Evolutionary conservation across 2,797 vertebrate genomes (phyloP).

Genomic region (Onychomys leucogaster): DNA sequence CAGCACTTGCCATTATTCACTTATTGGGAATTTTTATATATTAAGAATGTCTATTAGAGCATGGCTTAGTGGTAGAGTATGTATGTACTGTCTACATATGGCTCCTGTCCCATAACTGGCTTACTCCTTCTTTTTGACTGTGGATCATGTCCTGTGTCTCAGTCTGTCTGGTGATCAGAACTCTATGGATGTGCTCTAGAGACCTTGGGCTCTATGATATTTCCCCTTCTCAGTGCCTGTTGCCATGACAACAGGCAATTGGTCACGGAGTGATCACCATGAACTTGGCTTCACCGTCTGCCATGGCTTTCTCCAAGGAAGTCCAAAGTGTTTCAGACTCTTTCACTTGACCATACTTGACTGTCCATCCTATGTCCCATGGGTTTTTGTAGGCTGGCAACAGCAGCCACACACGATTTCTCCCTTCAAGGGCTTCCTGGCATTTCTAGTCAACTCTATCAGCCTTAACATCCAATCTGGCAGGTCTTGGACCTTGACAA

Average conservation of each 20-base stretch:
- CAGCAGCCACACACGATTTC: neutral
- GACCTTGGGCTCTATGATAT: neutral
- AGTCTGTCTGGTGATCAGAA: neutral
- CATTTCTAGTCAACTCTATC: neutral
- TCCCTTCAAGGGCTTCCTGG: neutral
- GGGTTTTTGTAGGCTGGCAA: neutral
- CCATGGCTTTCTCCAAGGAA: neutral
- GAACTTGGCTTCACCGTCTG: neutral
- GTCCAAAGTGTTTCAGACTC: neutral
- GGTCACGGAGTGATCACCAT: neutral
- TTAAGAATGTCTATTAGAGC: neutral
- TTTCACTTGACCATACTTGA: neutral
- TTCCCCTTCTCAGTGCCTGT: no score
- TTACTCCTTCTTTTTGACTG: neutral
- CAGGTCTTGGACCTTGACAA: neutral
- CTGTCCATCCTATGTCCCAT: neutral
- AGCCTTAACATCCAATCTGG: neutral
- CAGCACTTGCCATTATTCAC: neutral
- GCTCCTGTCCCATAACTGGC: no score
- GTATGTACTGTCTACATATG: no score
- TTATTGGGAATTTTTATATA: neutral
- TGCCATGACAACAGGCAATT: neutral
- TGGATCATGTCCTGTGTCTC: neutral
- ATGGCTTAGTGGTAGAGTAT: neutral
- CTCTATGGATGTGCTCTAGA: neutral